Evolutionary conservation across 2,113 vertebrate species (phyloP).

Genomic region (Oncorhynchus kisutch): DNA sequence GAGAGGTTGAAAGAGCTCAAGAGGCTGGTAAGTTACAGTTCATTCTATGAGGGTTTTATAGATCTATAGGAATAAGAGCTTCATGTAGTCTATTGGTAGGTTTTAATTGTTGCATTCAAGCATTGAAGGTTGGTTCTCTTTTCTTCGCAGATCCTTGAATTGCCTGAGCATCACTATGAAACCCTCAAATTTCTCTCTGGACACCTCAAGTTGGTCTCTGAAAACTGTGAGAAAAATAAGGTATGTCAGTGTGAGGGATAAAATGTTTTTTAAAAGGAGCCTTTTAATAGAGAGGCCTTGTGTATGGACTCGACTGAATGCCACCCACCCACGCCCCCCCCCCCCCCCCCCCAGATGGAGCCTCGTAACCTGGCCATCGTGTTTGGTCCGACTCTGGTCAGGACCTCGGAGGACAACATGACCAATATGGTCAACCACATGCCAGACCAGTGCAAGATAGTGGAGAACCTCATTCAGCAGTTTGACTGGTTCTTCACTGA

Average conservation of each 20-base stretch:
- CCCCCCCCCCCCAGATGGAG: conserved; percentile 83
- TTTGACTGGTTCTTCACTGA: conserved; percentile 99
- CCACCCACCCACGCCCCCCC: neutral
- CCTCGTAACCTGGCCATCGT: conserved; percentile 97
- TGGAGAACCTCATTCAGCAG: conserved; percentile 98
- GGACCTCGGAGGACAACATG: conserved; percentile 98
- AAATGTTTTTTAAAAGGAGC: neutral
- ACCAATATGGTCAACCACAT: conserved; percentile 99
- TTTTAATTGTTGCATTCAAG: neutral
- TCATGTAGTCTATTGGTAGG: neutral
- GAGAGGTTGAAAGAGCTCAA: conserved; percentile 92
- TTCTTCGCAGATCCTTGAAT: conserved; percentile 83
- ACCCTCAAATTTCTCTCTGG: conserved; percentile 96
- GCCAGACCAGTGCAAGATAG: conserved; percentile 99
- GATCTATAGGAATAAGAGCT: neutral
- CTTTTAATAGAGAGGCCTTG: neutral
- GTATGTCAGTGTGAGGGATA: conserved; percentile 61
- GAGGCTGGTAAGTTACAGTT: conserved; percentile 83
- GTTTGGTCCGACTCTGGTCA: conserved; percentile 94
- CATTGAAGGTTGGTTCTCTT: neutral
- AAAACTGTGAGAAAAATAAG: conserved; percentile 98
- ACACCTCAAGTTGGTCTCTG: conserved; percentile 93
- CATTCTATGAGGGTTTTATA: neutral
- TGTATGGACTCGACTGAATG: too few species aligned
- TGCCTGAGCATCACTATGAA: conserved; percentile 95